A percentile compares a stretch with the other conserved stretches of the same genome.
phyloP scores from a whole-genome alignment of 2,797 vertebrate species.

The Danio kyathit region DNA sequence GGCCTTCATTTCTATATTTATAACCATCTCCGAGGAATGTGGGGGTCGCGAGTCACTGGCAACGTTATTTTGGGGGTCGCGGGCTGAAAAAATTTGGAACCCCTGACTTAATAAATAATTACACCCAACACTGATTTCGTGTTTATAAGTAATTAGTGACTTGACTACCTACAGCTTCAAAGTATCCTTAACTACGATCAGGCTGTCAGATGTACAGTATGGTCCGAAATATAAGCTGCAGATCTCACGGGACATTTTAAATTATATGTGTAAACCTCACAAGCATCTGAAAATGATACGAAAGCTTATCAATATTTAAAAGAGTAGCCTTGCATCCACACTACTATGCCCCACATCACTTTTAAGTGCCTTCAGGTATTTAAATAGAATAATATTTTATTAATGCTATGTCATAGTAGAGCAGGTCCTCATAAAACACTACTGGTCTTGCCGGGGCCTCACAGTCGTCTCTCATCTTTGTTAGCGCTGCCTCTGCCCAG shows the following conservation, averaged over 20 bases:
- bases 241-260: slow-evolving; percentile 1
- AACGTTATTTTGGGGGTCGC: no score
- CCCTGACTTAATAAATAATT: no score
- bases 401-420: slow-evolving; percentile 25
- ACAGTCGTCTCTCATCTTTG: slow-evolving; percentile 51
- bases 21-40: no score
- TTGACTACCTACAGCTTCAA: neutral
- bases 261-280: neutral
- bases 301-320: slow-evolving; percentile 4
- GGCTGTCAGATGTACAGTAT: neutral
- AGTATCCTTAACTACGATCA: neutral
- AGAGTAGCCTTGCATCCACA: neutral
- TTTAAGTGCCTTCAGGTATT: neutral
- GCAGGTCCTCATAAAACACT: neutral
- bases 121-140: no score
- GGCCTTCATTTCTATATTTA: no score
- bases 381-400: slow-evolving; percentile 7
- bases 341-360: neutral
- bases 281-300: neutral
- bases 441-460: slow-evolving; percentile 45
- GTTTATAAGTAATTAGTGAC: neutral
- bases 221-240: neutral
- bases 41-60: no score
- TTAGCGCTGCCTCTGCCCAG: slow-evolving; percentile 46
- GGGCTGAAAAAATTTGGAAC: no score